Evolutionary conservation across 2,797 vertebrate genomes (phyloP).

Genomic region (Percopsis omiscomaycus): DNA sequence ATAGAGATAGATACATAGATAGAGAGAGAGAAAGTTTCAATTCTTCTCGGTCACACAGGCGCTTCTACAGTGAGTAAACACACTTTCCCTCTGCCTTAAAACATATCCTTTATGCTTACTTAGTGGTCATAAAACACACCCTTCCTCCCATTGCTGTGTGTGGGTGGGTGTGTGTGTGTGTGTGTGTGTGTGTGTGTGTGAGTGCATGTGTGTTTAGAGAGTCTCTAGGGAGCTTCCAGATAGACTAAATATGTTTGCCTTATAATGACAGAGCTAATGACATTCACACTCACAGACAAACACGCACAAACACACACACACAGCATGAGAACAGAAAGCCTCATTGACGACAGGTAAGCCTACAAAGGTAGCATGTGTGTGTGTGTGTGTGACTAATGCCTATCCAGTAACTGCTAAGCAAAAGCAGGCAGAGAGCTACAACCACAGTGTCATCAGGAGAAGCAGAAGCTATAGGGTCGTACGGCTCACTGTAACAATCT

Average conservation of each 20-base stretch:
- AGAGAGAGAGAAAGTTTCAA: too few relatives aligned
- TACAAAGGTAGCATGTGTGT: conserved; percentile 40
- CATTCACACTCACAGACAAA: conserved; percentile 64
- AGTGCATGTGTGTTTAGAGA: conserved; percentile 36
- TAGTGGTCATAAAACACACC: conserved; percentile 58
- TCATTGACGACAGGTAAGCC: conserved; percentile 69
- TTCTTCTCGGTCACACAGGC: conserved; percentile 28
- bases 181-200: conserved; percentile 36
- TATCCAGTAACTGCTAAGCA: too few relatives aligned
- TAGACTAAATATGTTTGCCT: conserved; percentile 75
- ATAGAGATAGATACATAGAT: not conserved
- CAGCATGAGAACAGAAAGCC: conserved; percentile 54
- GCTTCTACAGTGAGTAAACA: conserved; percentile 65
- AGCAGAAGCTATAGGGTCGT: too few relatives aligned
- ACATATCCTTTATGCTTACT: conserved; percentile 65
- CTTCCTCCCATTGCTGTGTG: conserved; percentile 44
- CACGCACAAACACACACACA: not conserved
- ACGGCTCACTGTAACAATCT: too few relatives aligned
- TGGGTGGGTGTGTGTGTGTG: conserved; percentile 8
- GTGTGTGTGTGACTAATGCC: not conserved
- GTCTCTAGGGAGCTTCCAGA: conserved; percentile 72
- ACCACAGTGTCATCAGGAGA: too few relatives aligned
- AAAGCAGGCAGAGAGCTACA: too few relatives aligned
- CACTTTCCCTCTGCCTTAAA: conserved; percentile 44
- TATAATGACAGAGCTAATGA: conserved; percentile 80